Percentiles rank a stretch among this genome's conserved stretches.
Conservation (phyloP, 2,113 vertebrate genomes). For the Polypterus bichir region DNA sequence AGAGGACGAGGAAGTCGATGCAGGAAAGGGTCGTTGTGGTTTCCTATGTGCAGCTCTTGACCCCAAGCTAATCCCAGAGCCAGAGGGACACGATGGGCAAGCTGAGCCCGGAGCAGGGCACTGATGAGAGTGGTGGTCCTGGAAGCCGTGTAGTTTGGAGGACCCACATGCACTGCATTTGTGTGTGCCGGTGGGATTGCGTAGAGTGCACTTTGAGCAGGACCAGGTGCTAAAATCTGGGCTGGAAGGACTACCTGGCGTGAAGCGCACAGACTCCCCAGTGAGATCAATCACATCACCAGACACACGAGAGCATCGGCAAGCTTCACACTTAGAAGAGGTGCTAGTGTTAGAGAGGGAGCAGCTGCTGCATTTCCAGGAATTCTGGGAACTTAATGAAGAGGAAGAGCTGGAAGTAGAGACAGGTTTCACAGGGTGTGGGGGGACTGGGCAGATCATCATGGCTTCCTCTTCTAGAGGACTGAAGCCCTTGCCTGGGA, state of each 20-base stretch:
- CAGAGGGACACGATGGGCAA: slow-evolving; percentile 32
- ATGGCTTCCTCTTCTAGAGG: slow-evolving; percentile 71
- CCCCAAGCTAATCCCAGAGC: slow-evolving; percentile 16
- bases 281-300: slow-evolving; percentile 73
- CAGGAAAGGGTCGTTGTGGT: slow-evolving; percentile 41
- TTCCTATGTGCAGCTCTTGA: slow-evolving; percentile 37
- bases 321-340: slow-evolving; percentile 52
- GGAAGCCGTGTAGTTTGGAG: slow-evolving; percentile 91
- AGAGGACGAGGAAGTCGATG: slow-evolving; percentile 23
- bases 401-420: slow-evolving; percentile 18
- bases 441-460: slow-evolving; percentile 18
- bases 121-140: slow-evolving; percentile 55
- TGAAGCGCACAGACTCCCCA: slow-evolving; percentile 77
- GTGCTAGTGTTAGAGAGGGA: slow-evolving; percentile 36
- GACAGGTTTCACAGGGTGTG: slow-evolving; percentile 4
- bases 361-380: slow-evolving; percentile 70
- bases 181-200: slow-evolving; percentile 66
- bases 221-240: slow-evolving; percentile 90
- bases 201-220: slow-evolving; percentile 84
- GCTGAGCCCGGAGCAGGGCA: slow-evolving; percentile 40
- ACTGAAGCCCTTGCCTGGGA: slow-evolving; percentile 71
- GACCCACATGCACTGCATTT: slow-evolving; percentile 78
- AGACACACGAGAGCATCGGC: slow-evolving; percentile 36
- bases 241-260: slow-evolving; percentile 80
- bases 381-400: slow-evolving; percentile 24